Percentiles rank a stretch among this genome's conserved stretches.
phyloP scores from a whole-genome alignment of 2,888 invertebrate genomes.

The Melitaea athalia region DNA sequence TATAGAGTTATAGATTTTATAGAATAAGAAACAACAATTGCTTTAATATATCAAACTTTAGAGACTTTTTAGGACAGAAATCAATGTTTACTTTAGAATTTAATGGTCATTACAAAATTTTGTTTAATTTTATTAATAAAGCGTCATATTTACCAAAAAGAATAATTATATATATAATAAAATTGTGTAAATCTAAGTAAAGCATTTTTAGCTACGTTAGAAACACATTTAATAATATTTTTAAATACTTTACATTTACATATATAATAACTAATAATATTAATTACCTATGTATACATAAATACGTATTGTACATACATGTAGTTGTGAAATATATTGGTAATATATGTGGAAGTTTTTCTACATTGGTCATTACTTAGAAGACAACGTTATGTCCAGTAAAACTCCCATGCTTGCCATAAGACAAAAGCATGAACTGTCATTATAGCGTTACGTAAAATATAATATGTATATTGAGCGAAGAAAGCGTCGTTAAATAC shows the following conservation, averaged over 20 bases:
- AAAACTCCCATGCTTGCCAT: slow-evolving; percentile 26
- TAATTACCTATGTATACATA: too few species aligned
- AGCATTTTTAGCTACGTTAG: background rate
- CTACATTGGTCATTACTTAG: slow-evolving; percentile 13
- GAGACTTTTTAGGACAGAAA: too few species aligned
- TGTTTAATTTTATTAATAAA: too few species aligned
- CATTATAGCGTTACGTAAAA: slow-evolving; percentile 47
- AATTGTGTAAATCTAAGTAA: background rate
- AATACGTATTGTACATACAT: too few species aligned
- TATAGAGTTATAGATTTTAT: too few species aligned
- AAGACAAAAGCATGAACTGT: background rate
- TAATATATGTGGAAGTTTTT: slow-evolving; percentile 5
- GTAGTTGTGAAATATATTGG: slow-evolving; percentile 21
- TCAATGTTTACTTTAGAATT: too few species aligned
- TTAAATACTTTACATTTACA: background rate
- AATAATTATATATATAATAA: too few species aligned
- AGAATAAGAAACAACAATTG: too few species aligned
- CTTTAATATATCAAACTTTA: too few species aligned
- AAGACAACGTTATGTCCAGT: slow-evolving; percentile 13
- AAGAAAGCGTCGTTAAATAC: slow-evolving; percentile 51
- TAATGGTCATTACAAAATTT: too few species aligned
- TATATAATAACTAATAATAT: background rate
- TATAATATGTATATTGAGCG: slow-evolving; percentile 52
- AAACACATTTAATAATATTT: too few species aligned
- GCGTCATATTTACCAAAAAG: too few species aligned